These are phyloP conservation scores for Nothocercus nigrocapillus DNA, from an alignment of 2,113 vertebrate species.

Conservation along the genomic window DNA sequence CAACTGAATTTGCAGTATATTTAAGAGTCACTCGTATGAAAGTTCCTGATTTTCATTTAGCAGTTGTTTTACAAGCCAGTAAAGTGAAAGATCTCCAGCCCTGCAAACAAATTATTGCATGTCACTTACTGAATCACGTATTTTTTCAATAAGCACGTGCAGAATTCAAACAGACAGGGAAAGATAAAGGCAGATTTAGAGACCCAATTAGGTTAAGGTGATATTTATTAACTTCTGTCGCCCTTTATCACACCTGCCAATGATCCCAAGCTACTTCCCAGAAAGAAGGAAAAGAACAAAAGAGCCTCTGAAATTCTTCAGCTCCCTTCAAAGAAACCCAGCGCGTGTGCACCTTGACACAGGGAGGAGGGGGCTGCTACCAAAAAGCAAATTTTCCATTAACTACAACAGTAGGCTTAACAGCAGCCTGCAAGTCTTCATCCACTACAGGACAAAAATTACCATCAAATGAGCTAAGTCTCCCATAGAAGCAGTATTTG, in stretches of 20 bases:
- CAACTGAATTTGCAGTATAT: constrained; percentile 43
- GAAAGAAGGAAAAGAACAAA: neutral
- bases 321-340: neutral
- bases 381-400: neutral
- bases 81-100: constrained; percentile 18
- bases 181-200: constrained; percentile 12
- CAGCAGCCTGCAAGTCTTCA: neutral
- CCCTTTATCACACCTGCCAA: neutral
- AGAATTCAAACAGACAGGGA: neutral
- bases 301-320: neutral
- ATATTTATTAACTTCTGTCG: neutral
- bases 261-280: neutral
- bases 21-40: constrained; percentile 36
- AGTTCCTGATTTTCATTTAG: constrained; percentile 16
- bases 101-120: neutral
- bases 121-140: constrained; percentile 8
- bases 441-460: neutral
- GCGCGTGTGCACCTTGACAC: neutral
- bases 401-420: neutral
- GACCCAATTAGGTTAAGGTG: neutral
- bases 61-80: constrained; percentile 7
- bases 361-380: neutral
- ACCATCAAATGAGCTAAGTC: neutral
- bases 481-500: neutral
- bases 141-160: constrained; percentile 12